Percentiles rank a stretch among this genome's conserved stretches.
These are phyloP conservation scores for Petromus typicus DNA, from an alignment of 2,113 vertebrate genomes.

Conservation along the genomic window DNA sequence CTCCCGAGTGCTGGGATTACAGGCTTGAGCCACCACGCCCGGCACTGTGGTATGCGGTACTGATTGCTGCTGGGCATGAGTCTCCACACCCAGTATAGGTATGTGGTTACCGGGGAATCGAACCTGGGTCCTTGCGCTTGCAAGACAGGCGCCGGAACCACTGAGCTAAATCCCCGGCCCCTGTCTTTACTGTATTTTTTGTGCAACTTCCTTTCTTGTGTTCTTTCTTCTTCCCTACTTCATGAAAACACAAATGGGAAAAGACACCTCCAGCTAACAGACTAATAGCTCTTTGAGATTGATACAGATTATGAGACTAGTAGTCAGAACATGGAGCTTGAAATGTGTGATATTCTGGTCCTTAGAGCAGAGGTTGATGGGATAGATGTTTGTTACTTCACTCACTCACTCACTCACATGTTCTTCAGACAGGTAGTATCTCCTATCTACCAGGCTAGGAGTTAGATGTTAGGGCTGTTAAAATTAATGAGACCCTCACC, in stretches of 20 bases:
- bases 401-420: background rate
- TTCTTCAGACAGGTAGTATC: background rate
- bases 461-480: background rate
- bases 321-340: constrained; percentile 20
- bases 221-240: background rate
- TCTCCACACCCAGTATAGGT: too few species aligned
- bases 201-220: background rate
- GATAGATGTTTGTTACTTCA: background rate
- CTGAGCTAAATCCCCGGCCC: too few species aligned
- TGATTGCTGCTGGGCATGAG: too few species aligned
- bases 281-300: background rate
- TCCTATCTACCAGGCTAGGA: background rate
- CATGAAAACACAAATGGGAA: background rate
- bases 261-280: background rate
- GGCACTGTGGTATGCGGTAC: too few species aligned
- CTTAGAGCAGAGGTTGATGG: background rate
- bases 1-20: too few species aligned
- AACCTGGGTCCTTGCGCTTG: too few species aligned
- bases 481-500: background rate
- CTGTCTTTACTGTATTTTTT: background rate
- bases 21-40: too few species aligned
- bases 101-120: too few species aligned
- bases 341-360: constrained; percentile 26
- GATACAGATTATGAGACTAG: background rate
- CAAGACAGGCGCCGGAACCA: too few species aligned